Evolutionary conservation across 2,888 invertebrate species (phyloP).

Genomic region (Agonopterix heracliana): DNA sequence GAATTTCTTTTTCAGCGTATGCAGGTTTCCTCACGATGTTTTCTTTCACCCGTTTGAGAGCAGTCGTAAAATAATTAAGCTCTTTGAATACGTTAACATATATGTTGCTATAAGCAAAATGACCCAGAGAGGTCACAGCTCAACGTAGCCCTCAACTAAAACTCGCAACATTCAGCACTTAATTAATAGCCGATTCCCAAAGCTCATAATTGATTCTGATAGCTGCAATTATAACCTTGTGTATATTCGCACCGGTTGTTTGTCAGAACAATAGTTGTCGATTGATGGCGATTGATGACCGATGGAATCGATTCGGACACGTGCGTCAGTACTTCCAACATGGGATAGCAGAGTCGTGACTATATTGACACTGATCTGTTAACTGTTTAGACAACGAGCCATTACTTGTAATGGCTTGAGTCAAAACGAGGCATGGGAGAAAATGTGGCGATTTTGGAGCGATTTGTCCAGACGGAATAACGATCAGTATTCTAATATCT

Average conservation of each 20-base stretch:
- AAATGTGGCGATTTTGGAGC: too few species aligned
- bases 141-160: too few species aligned
- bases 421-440: too few species aligned
- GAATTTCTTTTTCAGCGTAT: too few species aligned
- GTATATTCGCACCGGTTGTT: constrained; percentile 21
- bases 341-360: constrained; percentile 34
- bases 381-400: constrained; percentile 1
- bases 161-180: not conserved
- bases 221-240: constrained; percentile 8
- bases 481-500: too few species aligned
- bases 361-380: constrained; percentile 36
- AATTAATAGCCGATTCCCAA: not conserved
- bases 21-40: too few species aligned
- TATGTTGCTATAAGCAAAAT: too few species aligned
- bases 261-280: constrained; percentile 36
- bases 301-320: constrained; percentile 32
- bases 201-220: constrained; percentile 2
- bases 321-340: constrained; percentile 2
- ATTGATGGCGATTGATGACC: constrained; percentile 34
- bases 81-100: too few species aligned
- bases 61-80: too few species aligned
- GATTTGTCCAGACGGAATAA: not conserved
- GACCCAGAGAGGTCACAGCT: too few species aligned
- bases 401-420: not conserved
- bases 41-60: too few species aligned